Conservation (phyloP, 2,888 invertebrate species). For the Drosophila nr. perissopoda region DNA sequence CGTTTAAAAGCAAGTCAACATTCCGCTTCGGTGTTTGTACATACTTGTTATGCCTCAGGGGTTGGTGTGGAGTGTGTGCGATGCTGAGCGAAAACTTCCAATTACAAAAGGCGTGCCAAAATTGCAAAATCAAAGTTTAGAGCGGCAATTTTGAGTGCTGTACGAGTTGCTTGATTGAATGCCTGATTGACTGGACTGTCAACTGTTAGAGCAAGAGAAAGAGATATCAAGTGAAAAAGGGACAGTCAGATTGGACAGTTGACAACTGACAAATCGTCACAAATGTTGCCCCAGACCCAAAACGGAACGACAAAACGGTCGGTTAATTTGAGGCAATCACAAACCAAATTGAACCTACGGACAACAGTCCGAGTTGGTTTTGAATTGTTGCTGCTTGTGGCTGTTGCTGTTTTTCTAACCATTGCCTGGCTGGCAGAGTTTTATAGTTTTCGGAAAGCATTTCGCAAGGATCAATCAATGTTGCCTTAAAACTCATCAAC, state of each 20-base stretch:
- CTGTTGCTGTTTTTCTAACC: slow-evolving; percentile 18
- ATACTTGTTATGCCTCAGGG: slow-evolving; percentile 16
- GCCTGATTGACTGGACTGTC: slow-evolving; percentile 66
- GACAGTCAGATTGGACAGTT: slow-evolving; percentile 33
- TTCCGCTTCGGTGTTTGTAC: slow-evolving; percentile 47
- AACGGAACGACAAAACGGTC: slow-evolving; percentile 49
- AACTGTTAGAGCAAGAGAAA: slow-evolving; percentile 10
- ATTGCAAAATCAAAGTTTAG: slow-evolving; percentile 76
- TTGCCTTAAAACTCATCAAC: slow-evolving; percentile 17
- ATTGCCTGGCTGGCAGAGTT: slow-evolving; percentile 28
- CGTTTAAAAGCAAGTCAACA: slow-evolving; percentile 67
- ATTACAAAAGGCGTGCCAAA: slow-evolving; percentile 69
- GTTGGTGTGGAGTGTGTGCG: slow-evolving; percentile 12
- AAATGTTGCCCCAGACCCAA: slow-evolving; percentile 11
- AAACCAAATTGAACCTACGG: slow-evolving; percentile 63
- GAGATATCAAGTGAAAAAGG: slow-evolving; percentile 8
- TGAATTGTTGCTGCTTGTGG: slow-evolving; percentile 1
- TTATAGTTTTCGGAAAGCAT: slow-evolving; percentile 47
- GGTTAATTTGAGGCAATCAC: slow-evolving; percentile 77
- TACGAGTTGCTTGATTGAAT: slow-evolving; percentile 70
- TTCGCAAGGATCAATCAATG: slow-evolving; percentile 64
- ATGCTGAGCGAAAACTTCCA: slow-evolving; percentile 57
- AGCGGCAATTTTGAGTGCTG: slow-evolving; percentile 54
- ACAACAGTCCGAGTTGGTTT: slow-evolving; percentile 24
- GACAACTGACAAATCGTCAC: slow-evolving; percentile 72